Base-by-base conservation (phyloP, 2,113 vertebrate species). In the Coptodon rendalli region DNA sequence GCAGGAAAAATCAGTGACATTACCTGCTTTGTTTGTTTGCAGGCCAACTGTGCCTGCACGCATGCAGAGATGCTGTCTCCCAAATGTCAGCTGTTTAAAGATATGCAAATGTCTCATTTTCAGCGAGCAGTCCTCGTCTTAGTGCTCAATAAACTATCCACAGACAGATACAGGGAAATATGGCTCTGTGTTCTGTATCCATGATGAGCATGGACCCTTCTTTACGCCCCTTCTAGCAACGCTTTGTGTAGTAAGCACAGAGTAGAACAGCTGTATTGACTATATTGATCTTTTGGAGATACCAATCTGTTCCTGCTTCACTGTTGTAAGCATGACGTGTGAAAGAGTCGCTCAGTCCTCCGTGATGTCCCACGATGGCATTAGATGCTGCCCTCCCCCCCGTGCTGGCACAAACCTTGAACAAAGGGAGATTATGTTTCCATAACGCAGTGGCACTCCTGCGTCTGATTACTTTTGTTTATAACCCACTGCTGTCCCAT, bases 381-480 rank as follows among this genome's bases (percentile, higher is more conserved):
- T 29, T 24, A 6, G 6, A 2, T 27, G 80, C 53, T 81, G 40
- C 38, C 31, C n/a, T n/a, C 57, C 54, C 52, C 61, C 34, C 10
- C 31, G 9, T 9, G 2, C 24, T 86, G 83, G 57, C 50, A 81
- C 76, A 40, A 78, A 45, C 11, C n/a, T 52, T 43, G 54, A 68
- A 27, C 59, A 84, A 66, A 81, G 78, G 83, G 36, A 52, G 29
- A 17, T 34, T 68, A 52, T 90, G 56, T 86, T 81, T 91, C 88
- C 80, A 78, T 84, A 52, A 89, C 76, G 83, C 59, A 83, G 80
- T 85, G 82, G 76, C 82, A 82, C 82, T 14, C 4, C 19, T 71
- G 63, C 43, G 56, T 76, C 53, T 14, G 48, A 87, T 59, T 81
- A 57, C 73, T 45, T 87, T 89, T 90, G 84, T 86, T 90, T 91